Conservation (phyloP, 2,888 invertebrate genomes). For the Cantharis flavilabris region DNA sequence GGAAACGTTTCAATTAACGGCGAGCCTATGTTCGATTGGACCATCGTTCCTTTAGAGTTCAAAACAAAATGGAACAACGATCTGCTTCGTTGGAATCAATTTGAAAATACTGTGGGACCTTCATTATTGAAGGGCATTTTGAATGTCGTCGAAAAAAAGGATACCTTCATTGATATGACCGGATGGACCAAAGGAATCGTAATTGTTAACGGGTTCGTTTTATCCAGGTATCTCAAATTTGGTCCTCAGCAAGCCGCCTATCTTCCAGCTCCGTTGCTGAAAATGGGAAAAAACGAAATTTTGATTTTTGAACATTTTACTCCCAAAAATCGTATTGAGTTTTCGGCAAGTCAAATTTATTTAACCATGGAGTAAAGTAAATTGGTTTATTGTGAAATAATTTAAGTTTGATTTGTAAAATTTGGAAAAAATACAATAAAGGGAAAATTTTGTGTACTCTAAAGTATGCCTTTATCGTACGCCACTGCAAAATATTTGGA, state of each 20-base stretch:
- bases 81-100: constrained; percentile 40
- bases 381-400: not conserved
- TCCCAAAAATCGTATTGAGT: constrained; percentile 31
- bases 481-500: not conserved
- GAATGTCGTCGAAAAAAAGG: constrained; percentile 57
- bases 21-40: constrained; percentile 52
- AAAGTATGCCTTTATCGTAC: not conserved
- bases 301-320: constrained; percentile 47
- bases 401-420: not conserved
- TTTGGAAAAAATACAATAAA: too few species aligned
- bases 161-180: constrained; percentile 73
- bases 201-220: constrained; percentile 80
- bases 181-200: constrained; percentile 84
- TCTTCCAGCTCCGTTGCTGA: constrained; percentile 74
- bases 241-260: constrained; percentile 85
- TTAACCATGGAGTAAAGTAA: not conserved
- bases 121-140: constrained; percentile 59
- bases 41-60: constrained; percentile 60
- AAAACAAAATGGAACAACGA: constrained; percentile 53
- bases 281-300: constrained; percentile 53
- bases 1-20: constrained; percentile 56
- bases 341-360: constrained; percentile 33
- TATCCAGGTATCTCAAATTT: constrained; percentile 81
- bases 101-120: constrained; percentile 54
- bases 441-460: too few species aligned